Evolutionary conservation across 2,888 invertebrate species (phyloP).

Genomic region (Lobophora halterata): DNA sequence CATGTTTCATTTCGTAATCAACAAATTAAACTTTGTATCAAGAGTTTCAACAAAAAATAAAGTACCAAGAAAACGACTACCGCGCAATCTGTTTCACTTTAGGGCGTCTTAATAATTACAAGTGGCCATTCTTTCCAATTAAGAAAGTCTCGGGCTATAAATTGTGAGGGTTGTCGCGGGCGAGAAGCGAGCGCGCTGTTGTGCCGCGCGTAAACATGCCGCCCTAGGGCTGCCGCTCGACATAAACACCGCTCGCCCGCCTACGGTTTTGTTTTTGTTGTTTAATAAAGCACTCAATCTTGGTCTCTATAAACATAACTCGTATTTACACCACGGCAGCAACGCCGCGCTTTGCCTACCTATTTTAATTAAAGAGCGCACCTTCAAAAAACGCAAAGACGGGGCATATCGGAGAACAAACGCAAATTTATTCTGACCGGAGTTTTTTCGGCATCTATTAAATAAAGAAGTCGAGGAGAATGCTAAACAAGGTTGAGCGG

Average conservation of each 20-base stretch:
- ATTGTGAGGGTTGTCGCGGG: constrained; percentile 73
- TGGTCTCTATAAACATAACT: constrained; percentile 58
- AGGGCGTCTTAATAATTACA: constrained; percentile 80
- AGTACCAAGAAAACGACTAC: constrained; percentile 56
- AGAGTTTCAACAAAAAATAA: constrained; percentile 56
- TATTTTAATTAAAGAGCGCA: constrained; percentile 72
- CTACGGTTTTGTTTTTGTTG: constrained; percentile 56
- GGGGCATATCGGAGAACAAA: constrained; percentile 70
- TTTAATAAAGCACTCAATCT: constrained; percentile 65
- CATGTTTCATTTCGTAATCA: constrained; percentile 40
- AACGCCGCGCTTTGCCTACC: constrained; percentile 46
- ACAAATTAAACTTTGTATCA: constrained; percentile 47
- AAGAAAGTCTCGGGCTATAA: constrained; percentile 79
- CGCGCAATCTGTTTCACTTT: constrained; percentile 80
- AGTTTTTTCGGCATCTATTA: constrained; percentile 78
- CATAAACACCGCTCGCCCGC: constrained; percentile 34
- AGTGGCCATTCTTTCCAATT: constrained; percentile 81
- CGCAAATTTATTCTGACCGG: constrained; percentile 76
- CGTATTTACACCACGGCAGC: constrained; percentile 59
- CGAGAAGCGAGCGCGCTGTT: constrained; percentile 55
- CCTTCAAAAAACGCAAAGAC: constrained; percentile 60
- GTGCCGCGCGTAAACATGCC: constrained; percentile 67
- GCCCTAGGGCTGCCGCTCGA: constrained; percentile 58
- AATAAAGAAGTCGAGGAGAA: constrained; percentile 79
- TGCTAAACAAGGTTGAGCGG: constrained; percentile 80